Conservation (phyloP, 2,113 vertebrate species). For the Ancistrus triradiatus region DNA sequence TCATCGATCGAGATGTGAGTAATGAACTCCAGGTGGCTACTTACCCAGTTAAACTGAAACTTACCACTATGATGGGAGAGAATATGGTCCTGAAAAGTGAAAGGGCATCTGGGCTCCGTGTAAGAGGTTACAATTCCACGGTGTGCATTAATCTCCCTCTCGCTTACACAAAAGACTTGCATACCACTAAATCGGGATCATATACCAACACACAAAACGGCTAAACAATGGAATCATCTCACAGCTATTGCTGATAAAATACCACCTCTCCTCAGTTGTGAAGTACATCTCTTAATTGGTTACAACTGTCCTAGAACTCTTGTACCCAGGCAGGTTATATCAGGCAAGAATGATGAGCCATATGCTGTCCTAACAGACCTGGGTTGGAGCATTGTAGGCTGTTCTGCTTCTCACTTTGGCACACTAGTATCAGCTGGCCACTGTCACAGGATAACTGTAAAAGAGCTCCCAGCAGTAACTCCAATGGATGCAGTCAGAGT, state of each 20-base stretch:
- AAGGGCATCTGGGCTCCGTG: neutral
- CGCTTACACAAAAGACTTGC: constrained; percentile 1
- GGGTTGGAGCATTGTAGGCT: constrained; percentile 10
- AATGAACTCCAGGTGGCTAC: neutral
- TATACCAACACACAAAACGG: constrained; percentile 5
- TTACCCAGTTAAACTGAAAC: neutral
- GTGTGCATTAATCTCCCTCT: neutral
- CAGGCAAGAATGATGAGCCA: constrained; percentile 11
- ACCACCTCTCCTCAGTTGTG: neutral
- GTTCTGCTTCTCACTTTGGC: neutral
- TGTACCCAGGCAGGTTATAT: constrained; percentile 12
- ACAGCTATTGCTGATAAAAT: constrained; percentile 13
- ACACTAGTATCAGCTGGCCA: no score
- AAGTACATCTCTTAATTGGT: constrained; percentile 20
- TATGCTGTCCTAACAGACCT: constrained; percentile 19
- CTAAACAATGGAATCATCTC: constrained; percentile 7
- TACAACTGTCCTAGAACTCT: constrained; percentile 3
- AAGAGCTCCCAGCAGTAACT: constrained; percentile 1
- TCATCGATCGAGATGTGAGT: neutral
- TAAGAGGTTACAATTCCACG: constrained; percentile 4
- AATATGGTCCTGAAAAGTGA: constrained; percentile 8
- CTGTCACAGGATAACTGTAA: neutral
- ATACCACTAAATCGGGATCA: constrained; percentile 6
- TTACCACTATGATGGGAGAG: constrained; percentile 2
- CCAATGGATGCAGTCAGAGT: neutral